Evolutionary conservation across 2,113 vertebrate genomes (phyloP).

Genomic region (Clupea harengus): DNA sequence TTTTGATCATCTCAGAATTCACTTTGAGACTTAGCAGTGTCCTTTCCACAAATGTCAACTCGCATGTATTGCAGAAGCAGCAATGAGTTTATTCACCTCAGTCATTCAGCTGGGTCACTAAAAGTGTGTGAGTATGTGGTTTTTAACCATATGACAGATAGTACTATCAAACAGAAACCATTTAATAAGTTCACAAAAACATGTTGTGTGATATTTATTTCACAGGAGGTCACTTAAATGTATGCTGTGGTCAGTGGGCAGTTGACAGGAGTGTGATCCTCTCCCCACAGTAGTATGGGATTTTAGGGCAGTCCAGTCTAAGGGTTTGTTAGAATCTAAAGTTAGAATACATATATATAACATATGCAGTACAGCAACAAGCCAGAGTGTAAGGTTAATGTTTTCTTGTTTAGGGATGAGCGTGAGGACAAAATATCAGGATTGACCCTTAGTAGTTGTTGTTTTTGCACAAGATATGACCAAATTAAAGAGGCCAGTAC

Average conservation of each 20-base stretch:
- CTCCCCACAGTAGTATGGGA: background rate
- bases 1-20: conserved; percentile 23
- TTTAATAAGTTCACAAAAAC: background rate
- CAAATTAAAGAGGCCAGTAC: background rate
- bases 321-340: too few relatives aligned
- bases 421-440: background rate
- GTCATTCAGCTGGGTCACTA: background rate
- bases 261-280: background rate
- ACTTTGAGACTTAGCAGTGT: background rate
- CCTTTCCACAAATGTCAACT: conserved; percentile 8
- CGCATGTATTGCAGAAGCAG: background rate
- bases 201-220: background rate
- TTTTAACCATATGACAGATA: background rate
- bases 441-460: background rate
- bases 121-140: background rate
- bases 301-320: background rate
- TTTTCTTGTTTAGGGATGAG: background rate
- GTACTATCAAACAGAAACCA: background rate
- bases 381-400: background rate
- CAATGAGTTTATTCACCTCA: background rate
- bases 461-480: background rate
- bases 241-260: background rate
- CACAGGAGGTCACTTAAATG: background rate
- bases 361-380: background rate
- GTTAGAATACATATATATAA: background rate